phyloP scores from a whole-genome alignment of 2,888 invertebrate genomes.

The Julus scanicus region DNA sequence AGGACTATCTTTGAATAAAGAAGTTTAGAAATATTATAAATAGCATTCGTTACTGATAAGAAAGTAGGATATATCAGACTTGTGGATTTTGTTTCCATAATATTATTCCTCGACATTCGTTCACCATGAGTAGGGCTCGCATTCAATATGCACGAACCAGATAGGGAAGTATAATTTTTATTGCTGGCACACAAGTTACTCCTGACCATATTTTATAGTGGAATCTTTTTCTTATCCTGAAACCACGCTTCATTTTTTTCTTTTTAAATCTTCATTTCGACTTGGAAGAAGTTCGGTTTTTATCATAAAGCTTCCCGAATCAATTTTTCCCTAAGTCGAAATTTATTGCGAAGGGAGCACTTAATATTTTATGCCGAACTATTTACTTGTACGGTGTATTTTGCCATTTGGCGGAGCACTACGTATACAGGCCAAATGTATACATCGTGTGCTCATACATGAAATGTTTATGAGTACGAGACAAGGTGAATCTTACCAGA shows the following conservation, averaged over 20 bases:
- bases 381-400: background rate
- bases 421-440: background rate
- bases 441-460: background rate
- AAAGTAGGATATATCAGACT: background rate
- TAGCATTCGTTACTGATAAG: background rate
- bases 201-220: background rate
- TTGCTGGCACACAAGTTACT: background rate
- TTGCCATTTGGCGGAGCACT: background rate
- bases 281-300: background rate
- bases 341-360: constrained; percentile 2
- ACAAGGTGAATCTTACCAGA: constrained; percentile 3
- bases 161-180: background rate
- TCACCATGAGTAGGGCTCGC: background rate
- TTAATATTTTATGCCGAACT: background rate
- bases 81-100: background rate
- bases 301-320: background rate
- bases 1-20: no score
- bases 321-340: constrained; percentile 21
- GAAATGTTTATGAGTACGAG: background rate
- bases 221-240: constrained; percentile 14
- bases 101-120: background rate
- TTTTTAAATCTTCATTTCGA: background rate
- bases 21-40: background rate
- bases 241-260: background rate
- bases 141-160: background rate